Evolutionary conservation across 2,113 vertebrate species (phyloP).

Genomic region (Neolamprologus devosi): DNA sequence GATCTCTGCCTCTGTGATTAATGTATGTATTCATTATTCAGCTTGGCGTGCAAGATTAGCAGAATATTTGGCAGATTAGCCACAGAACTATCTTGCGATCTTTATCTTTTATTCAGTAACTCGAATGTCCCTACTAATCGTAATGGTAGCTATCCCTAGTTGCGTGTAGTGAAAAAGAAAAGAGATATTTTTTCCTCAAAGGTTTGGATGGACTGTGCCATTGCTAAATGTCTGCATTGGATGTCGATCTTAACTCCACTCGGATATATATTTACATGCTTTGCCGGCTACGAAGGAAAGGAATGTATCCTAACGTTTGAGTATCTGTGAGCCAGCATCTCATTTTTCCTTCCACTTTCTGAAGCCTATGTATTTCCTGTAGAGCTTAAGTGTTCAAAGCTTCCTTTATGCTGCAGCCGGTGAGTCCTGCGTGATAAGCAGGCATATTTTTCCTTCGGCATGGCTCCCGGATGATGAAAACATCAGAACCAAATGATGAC

Average conservation of each 20-base stretch:
- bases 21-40: slow-evolving; percentile 58
- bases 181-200: background rate
- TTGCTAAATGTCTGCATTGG: background rate
- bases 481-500: background rate
- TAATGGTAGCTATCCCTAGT: slow-evolving; percentile 8
- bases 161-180: background rate
- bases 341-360: background rate
- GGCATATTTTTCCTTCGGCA: background rate
- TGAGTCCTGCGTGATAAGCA: slow-evolving; percentile 26
- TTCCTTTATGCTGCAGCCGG: background rate
- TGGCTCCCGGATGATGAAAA: background rate
- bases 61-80: slow-evolving; percentile 39
- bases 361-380: background rate
- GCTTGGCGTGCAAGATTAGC: slow-evolving; percentile 40
- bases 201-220: background rate
- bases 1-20: slow-evolving; percentile 40
- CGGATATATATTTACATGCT: slow-evolving; percentile 13
- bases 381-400: slow-evolving; percentile 41
- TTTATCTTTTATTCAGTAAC: slow-evolving; percentile 22
- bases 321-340: slow-evolving; percentile 9
- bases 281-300: background rate
- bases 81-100: slow-evolving; percentile 32
- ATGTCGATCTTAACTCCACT: background rate
- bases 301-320: background rate
- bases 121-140: background rate